Evolutionary conservation across 1,140 invertebrate genomes (phyloP).

Genomic region (Asobara japonica): DNA sequence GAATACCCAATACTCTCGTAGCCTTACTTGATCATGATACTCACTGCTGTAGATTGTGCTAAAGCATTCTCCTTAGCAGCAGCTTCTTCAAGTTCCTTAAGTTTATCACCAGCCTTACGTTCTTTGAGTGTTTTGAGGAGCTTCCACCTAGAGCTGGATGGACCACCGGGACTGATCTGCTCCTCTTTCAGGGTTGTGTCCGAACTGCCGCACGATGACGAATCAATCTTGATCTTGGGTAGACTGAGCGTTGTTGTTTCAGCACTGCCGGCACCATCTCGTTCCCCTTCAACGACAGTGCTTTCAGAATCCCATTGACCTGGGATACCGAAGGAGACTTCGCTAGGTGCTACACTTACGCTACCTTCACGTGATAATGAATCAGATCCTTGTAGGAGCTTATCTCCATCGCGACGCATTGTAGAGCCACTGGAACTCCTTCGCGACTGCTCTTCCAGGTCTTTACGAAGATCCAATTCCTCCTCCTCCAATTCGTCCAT

Average conservation of each 20-base stretch:
- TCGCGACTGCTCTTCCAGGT: slow-evolving; percentile 53
- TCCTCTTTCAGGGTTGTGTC: slow-evolving; percentile 58
- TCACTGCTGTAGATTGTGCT: slow-evolving; percentile 59
- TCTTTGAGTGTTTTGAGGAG: slow-evolving; percentile 88
- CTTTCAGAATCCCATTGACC: slow-evolving; percentile 61
- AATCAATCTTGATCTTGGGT: slow-evolving; percentile 69
- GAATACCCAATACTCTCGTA: slow-evolving; percentile 60
- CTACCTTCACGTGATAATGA: slow-evolving; percentile 61
- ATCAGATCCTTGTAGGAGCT: slow-evolving; percentile 54
- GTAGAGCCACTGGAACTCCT: slow-evolving; percentile 59
- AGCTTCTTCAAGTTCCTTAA: slow-evolving; percentile 73
- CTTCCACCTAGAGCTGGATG: slow-evolving; percentile 87
- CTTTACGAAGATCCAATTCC: slow-evolving; percentile 50
- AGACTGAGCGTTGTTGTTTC: slow-evolving; percentile 62
- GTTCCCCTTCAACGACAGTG: slow-evolving; percentile 57
- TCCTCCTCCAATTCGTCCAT: slow-evolving; percentile 70
- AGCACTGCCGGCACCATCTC: slow-evolving; percentile 52
- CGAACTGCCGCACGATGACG: slow-evolving; percentile 55
- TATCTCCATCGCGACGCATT: slow-evolving; percentile 53
- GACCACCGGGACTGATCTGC: slow-evolving; percentile 67
- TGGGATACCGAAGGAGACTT: slow-evolving; percentile 59
- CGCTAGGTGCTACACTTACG: slow-evolving; percentile 58
- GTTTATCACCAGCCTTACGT: slow-evolving; percentile 86
- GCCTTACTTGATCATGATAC: slow-evolving; percentile 66
- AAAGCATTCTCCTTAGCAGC: slow-evolving; percentile 64